Percentiles rank a stretch among this genome's conserved stretches.
phyloP scores from a whole-genome alignment of 2,113 vertebrate species.

The Lathamus discolor region DNA sequence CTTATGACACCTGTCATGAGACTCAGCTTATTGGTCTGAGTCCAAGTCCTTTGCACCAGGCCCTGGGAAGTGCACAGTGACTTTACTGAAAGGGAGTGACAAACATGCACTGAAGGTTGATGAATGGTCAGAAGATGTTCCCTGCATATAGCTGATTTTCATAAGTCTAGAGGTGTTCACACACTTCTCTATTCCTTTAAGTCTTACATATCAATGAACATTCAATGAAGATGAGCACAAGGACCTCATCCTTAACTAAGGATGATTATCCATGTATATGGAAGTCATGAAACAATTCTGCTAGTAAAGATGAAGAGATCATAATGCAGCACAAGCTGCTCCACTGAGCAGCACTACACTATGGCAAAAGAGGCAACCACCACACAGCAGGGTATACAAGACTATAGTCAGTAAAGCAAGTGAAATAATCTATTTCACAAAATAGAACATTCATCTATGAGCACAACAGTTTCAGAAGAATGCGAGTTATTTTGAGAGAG shows the following conservation, averaged over 20 bases:
- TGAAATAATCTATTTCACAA: not conserved
- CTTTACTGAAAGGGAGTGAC: not conserved
- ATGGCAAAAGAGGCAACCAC: not conserved
- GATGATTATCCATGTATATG: not conserved
- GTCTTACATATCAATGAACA: not conserved
- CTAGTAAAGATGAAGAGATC: not conserved
- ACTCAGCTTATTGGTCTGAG: not conserved
- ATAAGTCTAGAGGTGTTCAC: not conserved
- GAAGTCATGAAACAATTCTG: not conserved
- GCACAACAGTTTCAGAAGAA: not conserved
- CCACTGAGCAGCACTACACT: not conserved
- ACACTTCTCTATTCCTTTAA: not conserved
- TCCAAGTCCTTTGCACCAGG: not conserved
- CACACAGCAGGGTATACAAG: not conserved
- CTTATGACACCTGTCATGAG: not conserved
- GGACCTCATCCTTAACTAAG: not conserved
- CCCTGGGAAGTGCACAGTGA: not conserved
- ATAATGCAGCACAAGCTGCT: not conserved
- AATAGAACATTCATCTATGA: not conserved
- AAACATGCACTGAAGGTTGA: not conserved
- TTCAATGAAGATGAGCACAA: not conserved
- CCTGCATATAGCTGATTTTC: not conserved
- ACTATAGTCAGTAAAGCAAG: not conserved
- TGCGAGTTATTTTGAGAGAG: not conserved
- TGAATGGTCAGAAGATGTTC: not conserved